phyloP scores from a whole-genome alignment of 2,113 vertebrate species.

The Martes martes region DNA sequence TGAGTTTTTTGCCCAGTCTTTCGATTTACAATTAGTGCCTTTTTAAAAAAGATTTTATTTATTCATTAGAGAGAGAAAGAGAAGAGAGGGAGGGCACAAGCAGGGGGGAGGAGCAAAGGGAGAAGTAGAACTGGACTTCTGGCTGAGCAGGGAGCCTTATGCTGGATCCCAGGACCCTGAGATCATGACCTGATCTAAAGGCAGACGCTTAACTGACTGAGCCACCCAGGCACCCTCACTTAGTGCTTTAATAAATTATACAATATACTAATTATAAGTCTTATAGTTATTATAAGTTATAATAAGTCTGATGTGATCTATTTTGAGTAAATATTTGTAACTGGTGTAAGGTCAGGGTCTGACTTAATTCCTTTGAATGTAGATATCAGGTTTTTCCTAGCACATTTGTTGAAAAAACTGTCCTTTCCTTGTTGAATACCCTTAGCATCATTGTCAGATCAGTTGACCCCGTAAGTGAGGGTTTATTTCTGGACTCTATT shows the following conservation, averaged over 20 bases:
- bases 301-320: background rate
- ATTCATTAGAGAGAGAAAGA: too few species aligned
- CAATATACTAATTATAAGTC: background rate
- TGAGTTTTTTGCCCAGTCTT: background rate
- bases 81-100: too few species aligned
- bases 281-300: background rate
- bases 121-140: too few species aligned
- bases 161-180: too few species aligned
- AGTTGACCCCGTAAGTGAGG: background rate
- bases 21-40: background rate
- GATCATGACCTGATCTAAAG: too few species aligned
- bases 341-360: background rate
- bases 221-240: background rate
- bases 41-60: too few species aligned
- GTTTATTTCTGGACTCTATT: background rate
- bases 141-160: too few species aligned
- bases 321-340: background rate
- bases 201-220: too few species aligned
- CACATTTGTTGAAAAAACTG: background rate
- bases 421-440: background rate
- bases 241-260: background rate
- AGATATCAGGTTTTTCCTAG: background rate
- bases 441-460: background rate
- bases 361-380: background rate
- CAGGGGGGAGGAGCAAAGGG: too few species aligned